Evolutionary conservation across 2,797 vertebrate genomes (phyloP).

Genomic region (Ispidina lecontei): DNA sequence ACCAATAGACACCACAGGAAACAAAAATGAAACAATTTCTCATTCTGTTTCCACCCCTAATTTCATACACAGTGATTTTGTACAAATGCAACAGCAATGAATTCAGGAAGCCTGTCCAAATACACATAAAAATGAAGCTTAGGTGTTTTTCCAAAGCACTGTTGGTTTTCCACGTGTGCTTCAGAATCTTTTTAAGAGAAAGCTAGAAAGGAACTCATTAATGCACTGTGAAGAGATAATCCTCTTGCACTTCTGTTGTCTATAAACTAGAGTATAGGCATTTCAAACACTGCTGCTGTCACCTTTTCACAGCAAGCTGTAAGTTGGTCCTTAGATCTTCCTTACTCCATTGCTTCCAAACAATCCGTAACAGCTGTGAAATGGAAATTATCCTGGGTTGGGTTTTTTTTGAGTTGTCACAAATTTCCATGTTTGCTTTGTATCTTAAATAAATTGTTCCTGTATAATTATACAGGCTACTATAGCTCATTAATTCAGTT

Average conservation of each 20-base stretch:
- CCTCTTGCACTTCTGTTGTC: neutral
- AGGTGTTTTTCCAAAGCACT: neutral
- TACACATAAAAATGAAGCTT: neutral
- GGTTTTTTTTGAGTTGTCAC: neutral
- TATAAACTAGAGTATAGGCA: neutral
- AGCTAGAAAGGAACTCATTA: neutral
- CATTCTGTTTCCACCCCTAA: neutral
- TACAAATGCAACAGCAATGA: neutral
- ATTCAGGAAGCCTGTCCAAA: neutral
- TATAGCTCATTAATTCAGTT: neutral
- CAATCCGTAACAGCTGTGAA: neutral
- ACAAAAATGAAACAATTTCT: neutral
- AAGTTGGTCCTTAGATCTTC: neutral
- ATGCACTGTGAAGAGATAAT: neutral
- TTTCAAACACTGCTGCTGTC: neutral
- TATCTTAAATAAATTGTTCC: neutral
- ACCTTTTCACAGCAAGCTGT: neutral
- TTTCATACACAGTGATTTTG: neutral
- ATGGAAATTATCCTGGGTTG: neutral
- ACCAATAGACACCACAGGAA: neutral
- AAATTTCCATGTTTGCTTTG: neutral
- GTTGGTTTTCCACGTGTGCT: neutral
- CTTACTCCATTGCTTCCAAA: neutral
- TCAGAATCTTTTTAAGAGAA: neutral
- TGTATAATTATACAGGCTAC: neutral